Conservation (phyloP, 1,140 invertebrate genomes). For the Dinoponera quadriceps region DNA sequence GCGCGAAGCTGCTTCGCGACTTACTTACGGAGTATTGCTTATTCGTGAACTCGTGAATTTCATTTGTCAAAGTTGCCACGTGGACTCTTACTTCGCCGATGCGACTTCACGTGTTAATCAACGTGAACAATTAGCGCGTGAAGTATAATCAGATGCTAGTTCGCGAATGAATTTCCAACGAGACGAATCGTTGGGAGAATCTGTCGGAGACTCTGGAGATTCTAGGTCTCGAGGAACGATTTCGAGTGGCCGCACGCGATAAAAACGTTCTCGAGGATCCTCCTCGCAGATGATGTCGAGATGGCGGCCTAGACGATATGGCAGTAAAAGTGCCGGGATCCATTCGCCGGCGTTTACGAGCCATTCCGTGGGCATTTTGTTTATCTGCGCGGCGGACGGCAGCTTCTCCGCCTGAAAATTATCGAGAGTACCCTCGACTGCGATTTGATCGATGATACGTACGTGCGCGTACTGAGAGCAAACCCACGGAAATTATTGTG, state of each 20-base stretch:
- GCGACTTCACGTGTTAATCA: no score
- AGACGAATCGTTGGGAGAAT: no score
- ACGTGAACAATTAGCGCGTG: no score
- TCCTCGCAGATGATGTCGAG: not conserved
- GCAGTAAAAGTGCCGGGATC: conserved; percentile 30
- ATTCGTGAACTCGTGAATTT: not conserved
- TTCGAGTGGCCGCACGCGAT: not conserved
- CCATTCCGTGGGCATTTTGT: conserved; percentile 33
- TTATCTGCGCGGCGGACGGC: conserved; percentile 4
- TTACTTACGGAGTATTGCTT: not conserved
- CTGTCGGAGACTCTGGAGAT: no score
- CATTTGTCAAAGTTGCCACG: no score
- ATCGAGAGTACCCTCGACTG: not conserved
- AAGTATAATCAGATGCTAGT: no score
- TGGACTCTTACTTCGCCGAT: no score
- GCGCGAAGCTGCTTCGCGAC: not conserved
- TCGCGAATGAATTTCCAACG: no score
- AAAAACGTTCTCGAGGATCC: not conserved
- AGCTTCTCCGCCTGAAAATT: not conserved
- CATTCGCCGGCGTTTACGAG: conserved; percentile 17
- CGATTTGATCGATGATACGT: no score
- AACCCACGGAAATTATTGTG: no score
- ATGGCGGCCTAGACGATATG: not conserved
- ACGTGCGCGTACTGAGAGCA: no score
- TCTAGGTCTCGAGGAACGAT: no score